Evolutionary conservation across 2,113 vertebrate genomes (phyloP), one percentile per base, ranked within the genome.

Genomic region (Zeus faber): DNA sequence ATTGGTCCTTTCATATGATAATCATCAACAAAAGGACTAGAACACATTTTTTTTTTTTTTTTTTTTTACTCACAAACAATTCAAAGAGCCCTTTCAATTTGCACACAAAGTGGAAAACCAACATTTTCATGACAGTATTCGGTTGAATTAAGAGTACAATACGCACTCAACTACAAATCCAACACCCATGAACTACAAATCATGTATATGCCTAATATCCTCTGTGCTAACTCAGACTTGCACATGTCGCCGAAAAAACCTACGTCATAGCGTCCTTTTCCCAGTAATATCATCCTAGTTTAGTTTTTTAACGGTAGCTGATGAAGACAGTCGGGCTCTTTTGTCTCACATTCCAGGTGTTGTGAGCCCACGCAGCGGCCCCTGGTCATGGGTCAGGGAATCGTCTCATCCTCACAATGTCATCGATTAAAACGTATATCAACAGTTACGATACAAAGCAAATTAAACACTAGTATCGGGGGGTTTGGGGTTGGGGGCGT

Each of bases 51-150:
- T 76, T 66, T 76, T 63, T 67, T 68, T 74, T 75, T 75, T 65
- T 76, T 66, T 76, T 63, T 67, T 68, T 68, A 82, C 80, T 79
- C 80, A 86, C 74, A 82, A 88, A 86, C 82, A 77, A 79, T 86
- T 90, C 84, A 83, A 81, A 89, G 84, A 91, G 89, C 89, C 89
- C 88, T 91, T 90, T 90, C 84, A 85, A 79, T 87, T 85, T 90
- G 88, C 88, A 89, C 88, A 85, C 80, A 83, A 85, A 87, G 77
- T 87, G 85, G 85, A 82, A 87, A 88, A 82, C 84, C 82, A 81
- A 84, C 61, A 83, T 78, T 72, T 80, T 87, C 81, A 81, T 67
- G 81, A 87, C 84, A 85, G 81, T 86, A 75, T 87, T 85, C 78
- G 75, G 81, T 74, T 80, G 76, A 83, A 75, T 83, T 65, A n/a